These are phyloP conservation scores for Parelbella ahira DNA, from an alignment of 2,888 invertebrate genomes.

Conservation along the genomic window DNA sequence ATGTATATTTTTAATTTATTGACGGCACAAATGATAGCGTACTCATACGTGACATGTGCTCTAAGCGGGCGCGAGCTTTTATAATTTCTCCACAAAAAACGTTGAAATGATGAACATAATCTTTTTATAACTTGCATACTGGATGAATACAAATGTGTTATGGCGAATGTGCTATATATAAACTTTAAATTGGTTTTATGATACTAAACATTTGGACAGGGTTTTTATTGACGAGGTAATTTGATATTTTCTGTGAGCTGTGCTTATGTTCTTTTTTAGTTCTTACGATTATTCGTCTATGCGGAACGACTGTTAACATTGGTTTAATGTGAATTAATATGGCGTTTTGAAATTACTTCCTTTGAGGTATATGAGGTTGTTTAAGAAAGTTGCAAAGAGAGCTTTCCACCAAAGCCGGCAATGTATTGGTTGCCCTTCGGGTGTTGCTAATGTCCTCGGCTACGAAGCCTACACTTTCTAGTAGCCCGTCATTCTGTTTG, in stretches of 20 bases:
- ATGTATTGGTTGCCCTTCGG: too few relatives aligned
- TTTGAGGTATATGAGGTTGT: too few relatives aligned
- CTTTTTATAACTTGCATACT: conserved; percentile 65
- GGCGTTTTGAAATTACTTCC: background rate
- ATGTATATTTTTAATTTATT: conserved; percentile 64
- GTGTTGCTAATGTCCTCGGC: too few relatives aligned
- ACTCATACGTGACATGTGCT: conserved; percentile 66
- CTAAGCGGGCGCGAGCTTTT: conserved; percentile 62
- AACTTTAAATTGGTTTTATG: conserved; percentile 74
- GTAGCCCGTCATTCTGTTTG: too few relatives aligned
- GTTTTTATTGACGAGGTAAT: conserved; percentile 71
- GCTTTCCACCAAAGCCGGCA: too few relatives aligned
- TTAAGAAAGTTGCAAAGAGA: too few relatives aligned
- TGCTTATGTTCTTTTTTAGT: conserved; percentile 59
- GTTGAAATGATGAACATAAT: conserved; percentile 67
- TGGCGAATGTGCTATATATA: conserved; percentile 75
- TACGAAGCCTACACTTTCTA: too few relatives aligned
- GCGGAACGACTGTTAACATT: conserved; percentile 69
- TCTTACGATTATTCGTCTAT: conserved; percentile 71
- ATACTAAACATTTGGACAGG: conserved; percentile 78
- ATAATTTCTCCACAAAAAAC: conserved; percentile 69
- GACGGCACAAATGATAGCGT: conserved; percentile 63
- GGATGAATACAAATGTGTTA: conserved; percentile 68
- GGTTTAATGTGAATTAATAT: conserved; percentile 35
- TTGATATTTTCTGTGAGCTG: conserved; percentile 69